Evolutionary conservation across 2,888 invertebrate species (phyloP).

Genomic region (Crioceris asparagi): DNA sequence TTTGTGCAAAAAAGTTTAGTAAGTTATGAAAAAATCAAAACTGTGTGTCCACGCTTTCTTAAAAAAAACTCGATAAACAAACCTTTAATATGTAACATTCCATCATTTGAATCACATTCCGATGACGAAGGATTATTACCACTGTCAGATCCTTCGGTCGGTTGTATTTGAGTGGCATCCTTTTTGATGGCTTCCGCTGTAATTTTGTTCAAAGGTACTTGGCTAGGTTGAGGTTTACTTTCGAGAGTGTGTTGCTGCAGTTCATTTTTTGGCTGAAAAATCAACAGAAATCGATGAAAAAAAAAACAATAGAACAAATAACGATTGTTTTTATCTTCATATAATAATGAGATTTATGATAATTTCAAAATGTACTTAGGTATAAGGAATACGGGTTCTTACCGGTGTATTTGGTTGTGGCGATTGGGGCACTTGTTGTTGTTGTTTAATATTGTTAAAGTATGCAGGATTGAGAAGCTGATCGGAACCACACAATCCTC

Average conservation of each 20-base stretch:
- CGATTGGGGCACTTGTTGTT: constrained; percentile 3
- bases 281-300: too few species aligned
- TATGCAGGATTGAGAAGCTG: constrained; percentile 36
- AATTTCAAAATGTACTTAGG: constrained; percentile 10
- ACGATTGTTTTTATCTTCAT: not conserved
- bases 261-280: constrained; percentile 14
- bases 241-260: constrained; percentile 18
- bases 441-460: constrained; percentile 30
- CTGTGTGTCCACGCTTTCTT: too few species aligned
- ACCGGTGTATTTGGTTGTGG: not conserved
- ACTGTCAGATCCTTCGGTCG: constrained; percentile 25
- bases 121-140: constrained; percentile 33
- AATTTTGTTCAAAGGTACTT: constrained; percentile 32
- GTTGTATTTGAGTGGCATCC: constrained; percentile 25
- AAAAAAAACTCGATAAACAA: too few species aligned
- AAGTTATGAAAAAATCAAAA: too few species aligned
- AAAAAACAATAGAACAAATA: too few species aligned
- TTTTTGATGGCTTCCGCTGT: constrained; percentile 26
- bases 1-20: too few species aligned
- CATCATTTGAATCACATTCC: constrained; percentile 37
- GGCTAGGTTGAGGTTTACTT: constrained; percentile 33
- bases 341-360: constrained; percentile 2
- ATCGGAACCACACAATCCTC: constrained; percentile 49
- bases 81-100: constrained; percentile 29
- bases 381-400: not conserved